Evolutionary conservation across 2,113 vertebrate species (phyloP), one percentile per base, ranked within the genome.

Genomic region (Anser brachyrhynchus): DNA sequence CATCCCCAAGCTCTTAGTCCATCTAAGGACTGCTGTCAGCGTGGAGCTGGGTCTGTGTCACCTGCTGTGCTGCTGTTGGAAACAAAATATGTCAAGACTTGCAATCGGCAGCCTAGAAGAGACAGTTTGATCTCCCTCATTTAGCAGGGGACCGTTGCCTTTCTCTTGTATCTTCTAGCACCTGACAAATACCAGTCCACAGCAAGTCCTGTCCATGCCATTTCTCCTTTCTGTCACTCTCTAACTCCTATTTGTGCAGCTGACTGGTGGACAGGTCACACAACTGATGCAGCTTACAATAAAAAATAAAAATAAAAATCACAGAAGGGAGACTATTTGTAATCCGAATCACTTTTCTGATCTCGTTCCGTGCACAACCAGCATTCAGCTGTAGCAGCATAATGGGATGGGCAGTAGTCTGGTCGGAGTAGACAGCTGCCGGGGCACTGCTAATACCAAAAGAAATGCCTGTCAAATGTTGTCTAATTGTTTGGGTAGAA

Each of bases 321-420:
- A 33, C 16, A 55, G 37, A 55, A 81, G 91, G 75, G 3, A 72
- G 12, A 35, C 66, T 87, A 69, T 75, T 93, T 97, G 91, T 72
- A 95, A 91, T 87, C 35, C 46, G 81, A 73, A 94, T 78, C 51
- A 87, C 74, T 91, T 87, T 91, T 78, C 94, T 92, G 65, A 61
- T 93, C 62, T 78, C 87, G 21, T 84, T 92, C 26, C 1, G 4
- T 5, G 29, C 33, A 54, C 43, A 67, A 33, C 43, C 22, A n/a
- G 88, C 72, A 55, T 51, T 85, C 10, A 19, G 46, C 37, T 3
- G 1, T 64, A 66, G 70, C 5, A 12, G 41, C 57, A 46, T 43
- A 78, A 81, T 5, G 26, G 26, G 73, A 92, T 87, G 43, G 43
- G 70, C 29, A 78, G 11, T 37, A 90, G n/a, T 41, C 46, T 12